Base-by-base conservation (phyloP, 2,888 invertebrate genomes). In the Linnaemya vulpina region DNA sequence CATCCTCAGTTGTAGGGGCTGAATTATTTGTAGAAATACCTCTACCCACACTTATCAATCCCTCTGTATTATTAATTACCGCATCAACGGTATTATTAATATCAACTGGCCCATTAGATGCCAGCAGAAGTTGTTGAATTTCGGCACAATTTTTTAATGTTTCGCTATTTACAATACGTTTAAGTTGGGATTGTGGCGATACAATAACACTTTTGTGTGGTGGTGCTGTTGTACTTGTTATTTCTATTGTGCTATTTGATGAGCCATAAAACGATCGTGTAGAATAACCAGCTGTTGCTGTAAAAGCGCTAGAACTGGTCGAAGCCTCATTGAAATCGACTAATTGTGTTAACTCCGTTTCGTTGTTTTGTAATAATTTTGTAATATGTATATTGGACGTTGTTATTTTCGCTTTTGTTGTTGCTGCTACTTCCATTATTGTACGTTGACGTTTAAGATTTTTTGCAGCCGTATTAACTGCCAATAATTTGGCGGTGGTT, bases 401-500 rank as follows among this genome's bases (percentile, higher is more conserved):
- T 78, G 86, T 25, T 46, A 71, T 53, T 77, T 11, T 38, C 13
- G 58, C 15, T 73, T 58, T 62, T 20, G 43, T 17, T 35, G 43
- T n/a, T 70, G 70, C 10, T 53, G 38, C 30, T 17, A 17, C 51
- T n/a, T 71, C 63, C 15, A 3, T 55, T 25, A 15, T 67, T 70
- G 55, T 43, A 51, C 89, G 87, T 82, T 90, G 90, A 9, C 92
- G 90, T 86, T 92, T 92, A n/a, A 90, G 87, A 88, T 90, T 90
- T 87, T 90, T 92, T 10, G 90, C 81, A 53, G 90, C 90, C 67
- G 90, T 88, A 86, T 89, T 91, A 3, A 90, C 89, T 53, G 92
- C 91, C 84, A 92, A 87, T 68, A 92, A 86, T 87, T 91, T 92
- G 3, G 92, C 90, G 74, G 92, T 92, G 49, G 92, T 92, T 15